Percentiles rank a stretch among this genome's conserved stretches.
Conservation (phyloP, 1,140 invertebrate genomes). For the Drosophila ogumai region DNA sequence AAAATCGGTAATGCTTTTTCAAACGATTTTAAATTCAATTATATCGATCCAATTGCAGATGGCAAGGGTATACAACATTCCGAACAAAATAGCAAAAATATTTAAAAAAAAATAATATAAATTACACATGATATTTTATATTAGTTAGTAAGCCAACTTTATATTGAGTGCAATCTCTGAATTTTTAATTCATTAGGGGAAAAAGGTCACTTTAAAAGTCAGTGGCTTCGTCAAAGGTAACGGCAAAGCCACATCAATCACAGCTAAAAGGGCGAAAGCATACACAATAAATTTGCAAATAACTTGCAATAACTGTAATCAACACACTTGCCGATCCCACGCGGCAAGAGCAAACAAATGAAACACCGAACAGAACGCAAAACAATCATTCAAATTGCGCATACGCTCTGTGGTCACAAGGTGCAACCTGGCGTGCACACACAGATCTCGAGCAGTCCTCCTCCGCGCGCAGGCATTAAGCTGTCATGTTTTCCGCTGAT, state of each 20-base stretch:
- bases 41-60: not conserved
- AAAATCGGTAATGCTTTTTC: too few species aligned
- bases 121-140: not conserved
- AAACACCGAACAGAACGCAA: conserved; percentile 56
- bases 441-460: conserved; percentile 10
- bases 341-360: conserved; percentile 22
- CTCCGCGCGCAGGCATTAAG: conserved; percentile 55
- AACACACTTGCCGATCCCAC: conserved; percentile 52
- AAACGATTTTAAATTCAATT: not conserved
- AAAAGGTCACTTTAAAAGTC: not conserved
- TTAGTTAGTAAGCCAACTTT: not conserved
- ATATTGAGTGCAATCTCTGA: too few species aligned
- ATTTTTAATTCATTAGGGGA: conserved; percentile 28
- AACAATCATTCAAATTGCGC: conserved; percentile 82
- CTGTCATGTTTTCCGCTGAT: conserved; percentile 66
- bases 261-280: conserved; percentile 58
- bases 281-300: conserved; percentile 74
- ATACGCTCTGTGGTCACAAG: conserved; percentile 69
- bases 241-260: conserved; percentile 62
- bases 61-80: too few species aligned
- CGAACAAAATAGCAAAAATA: too few species aligned
- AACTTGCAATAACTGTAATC: conserved; percentile 81
- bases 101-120: too few species aligned
- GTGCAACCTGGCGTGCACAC: conserved; percentile 33
- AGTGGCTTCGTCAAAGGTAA: conserved; percentile 16